phyloP scores from a whole-genome alignment of 2,113 vertebrate genomes.

The Pampusana beccarii region DNA sequence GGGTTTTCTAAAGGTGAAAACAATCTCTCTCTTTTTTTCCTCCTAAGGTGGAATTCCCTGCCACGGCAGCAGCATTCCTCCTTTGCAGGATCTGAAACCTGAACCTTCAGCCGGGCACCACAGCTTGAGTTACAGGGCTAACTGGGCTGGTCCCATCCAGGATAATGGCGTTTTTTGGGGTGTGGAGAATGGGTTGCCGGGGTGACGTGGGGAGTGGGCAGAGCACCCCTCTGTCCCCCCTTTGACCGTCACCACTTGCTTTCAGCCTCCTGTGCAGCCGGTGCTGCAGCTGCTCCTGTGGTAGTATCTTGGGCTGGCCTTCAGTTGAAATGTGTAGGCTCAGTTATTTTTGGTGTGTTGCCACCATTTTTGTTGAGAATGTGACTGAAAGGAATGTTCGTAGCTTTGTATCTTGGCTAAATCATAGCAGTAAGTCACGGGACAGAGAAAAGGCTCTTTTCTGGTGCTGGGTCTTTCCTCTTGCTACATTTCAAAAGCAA shows the following conservation, averaged over 20 bases:
- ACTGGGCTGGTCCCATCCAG: fast-evolving
- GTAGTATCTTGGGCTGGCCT: not conserved
- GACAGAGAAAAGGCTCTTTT: not conserved
- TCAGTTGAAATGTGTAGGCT: not conserved
- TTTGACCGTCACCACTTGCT: fast-evolving
- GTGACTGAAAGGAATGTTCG: not conserved
- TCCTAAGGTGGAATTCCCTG: not conserved
- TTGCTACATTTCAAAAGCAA: not conserved
- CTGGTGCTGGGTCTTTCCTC: not conserved
- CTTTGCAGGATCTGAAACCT: not conserved
- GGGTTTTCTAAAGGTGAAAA: not conserved
- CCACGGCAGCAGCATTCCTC: not conserved
- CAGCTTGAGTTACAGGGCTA: not conserved
- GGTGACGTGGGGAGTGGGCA: fast-evolving
- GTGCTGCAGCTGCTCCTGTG: fast-evolving
- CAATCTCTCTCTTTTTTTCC: not conserved
- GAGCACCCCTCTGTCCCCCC: not conserved
- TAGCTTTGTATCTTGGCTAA: not conserved
- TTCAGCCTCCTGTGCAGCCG: fast-evolving
- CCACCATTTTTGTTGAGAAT: not conserved
- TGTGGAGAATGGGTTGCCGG: not conserved
- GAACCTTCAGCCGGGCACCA: not conserved
- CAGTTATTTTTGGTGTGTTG: not conserved
- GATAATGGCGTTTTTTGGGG: not conserved
- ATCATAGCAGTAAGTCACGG: not conserved